Evolutionary conservation across 1,140 invertebrate genomes (phyloP), one percentile per base, ranked within the genome.

Genomic region (Pseudomyrmex concolor): DNA sequence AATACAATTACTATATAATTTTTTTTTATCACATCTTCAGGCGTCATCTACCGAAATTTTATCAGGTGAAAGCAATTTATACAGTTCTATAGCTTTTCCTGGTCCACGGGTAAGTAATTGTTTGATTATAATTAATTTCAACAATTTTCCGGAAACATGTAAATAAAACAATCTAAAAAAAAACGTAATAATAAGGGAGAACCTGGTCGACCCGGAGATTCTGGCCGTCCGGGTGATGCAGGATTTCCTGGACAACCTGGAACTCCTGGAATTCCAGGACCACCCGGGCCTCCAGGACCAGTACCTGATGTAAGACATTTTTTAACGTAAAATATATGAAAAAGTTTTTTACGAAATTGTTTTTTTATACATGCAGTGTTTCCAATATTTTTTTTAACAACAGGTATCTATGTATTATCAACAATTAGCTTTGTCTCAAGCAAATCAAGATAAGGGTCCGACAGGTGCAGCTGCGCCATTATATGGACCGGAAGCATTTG

Each of bases 371-470:
- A 43, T 43, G 9, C 57, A 13, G 15, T 3, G 17, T 17, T 15
- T 15, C 2, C 9, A 7, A 34, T 34, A 34, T 34, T 34, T 7
- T 34, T 34, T 34, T 1, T 5, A 34, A 34, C 25, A 67, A 87
- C 86, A 95, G 95, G 90, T 96, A 13, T 94, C 95, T 2, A 84
- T 94, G 34, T 97, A 96, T 90, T 95, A 96, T 86, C 94, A 95
- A 87, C 96, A 97, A 94, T 91, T 97, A 25, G 95, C 95, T 8
- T 88, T 95, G 43, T 95, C 96, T 13, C 95, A 96, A 90, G 95
- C 95, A 25, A 95, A 95, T 60, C 95, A 96, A 55, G 97, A 97
- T 87, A 98, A 98, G 93, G 97, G 97, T 17, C 96, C 96, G 2
- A 93, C 93, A 9, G 95, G 94, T 57, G 89, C 74, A 67, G 89